Evolutionary conservation across 2,113 vertebrate genomes (phyloP).

Genomic region (Acanthochromis polyacanthus): DNA sequence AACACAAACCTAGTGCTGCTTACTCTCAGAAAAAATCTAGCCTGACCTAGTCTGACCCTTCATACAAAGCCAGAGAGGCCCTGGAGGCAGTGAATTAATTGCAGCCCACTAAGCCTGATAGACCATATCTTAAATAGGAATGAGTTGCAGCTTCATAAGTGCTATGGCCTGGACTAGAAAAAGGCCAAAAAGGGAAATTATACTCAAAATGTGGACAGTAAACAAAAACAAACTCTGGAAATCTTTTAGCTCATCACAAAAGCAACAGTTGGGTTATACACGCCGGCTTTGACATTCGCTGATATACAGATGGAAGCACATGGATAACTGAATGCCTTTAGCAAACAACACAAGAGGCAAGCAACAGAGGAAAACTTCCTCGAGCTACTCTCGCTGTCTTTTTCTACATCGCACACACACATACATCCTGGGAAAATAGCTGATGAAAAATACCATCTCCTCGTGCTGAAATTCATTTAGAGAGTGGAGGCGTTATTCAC

Average conservation of each 20-base stretch:
- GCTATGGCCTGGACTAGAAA: conserved; percentile 35
- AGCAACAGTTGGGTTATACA: conserved; percentile 30
- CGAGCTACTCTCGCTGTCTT: conserved; percentile 23
- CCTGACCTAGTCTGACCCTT: conserved; percentile 85
- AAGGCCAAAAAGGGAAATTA: conserved; percentile 52
- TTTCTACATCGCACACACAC: conserved; percentile 7
- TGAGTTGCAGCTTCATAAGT: conserved; percentile 59
- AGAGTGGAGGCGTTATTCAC: conserved; percentile 72
- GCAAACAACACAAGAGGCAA: conserved; percentile 44
- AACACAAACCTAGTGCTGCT: conserved; percentile 83
- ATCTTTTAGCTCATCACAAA: conserved; percentile 37
- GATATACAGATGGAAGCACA: conserved; percentile 37
- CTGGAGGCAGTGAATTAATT: conserved; percentile 85
- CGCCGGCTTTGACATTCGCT: conserved; percentile 13
- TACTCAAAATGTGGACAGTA: conserved; percentile 48
- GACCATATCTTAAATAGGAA: conserved; percentile 79
- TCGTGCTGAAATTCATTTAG: conserved; percentile 74
- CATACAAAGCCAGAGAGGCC: conserved; percentile 84
- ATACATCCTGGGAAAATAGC: conserved; percentile 52
- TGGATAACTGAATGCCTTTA: conserved; percentile 18
- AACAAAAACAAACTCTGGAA: conserved; percentile 64
- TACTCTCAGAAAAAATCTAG: conserved; percentile 79
- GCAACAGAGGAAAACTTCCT: conserved; percentile 50
- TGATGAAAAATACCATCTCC: conserved; percentile 68
- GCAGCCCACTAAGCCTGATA: conserved; percentile 82